Evolutionary conservation across 2,113 vertebrate genomes (phyloP).

Genomic region (Dissostichus mawsoni): DNA sequence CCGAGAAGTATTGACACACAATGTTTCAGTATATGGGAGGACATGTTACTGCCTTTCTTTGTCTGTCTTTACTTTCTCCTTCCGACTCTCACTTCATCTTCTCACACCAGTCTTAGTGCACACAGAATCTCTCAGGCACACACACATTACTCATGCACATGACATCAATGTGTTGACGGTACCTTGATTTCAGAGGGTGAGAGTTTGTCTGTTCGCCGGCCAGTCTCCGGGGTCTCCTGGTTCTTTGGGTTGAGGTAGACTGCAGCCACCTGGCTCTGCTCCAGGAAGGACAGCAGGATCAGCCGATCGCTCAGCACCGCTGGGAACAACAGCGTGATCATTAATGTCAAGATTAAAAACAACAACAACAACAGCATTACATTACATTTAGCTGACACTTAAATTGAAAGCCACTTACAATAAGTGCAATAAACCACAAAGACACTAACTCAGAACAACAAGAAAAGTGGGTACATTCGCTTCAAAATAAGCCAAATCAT

Average conservation of each 20-base stretch:
- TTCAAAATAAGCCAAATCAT: no score
- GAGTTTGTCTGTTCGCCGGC: constrained; percentile 85
- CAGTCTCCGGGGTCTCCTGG: constrained; percentile 84
- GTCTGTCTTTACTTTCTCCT: not conserved
- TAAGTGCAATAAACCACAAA: no score
- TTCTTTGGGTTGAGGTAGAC: constrained; percentile 90
- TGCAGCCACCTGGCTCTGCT: constrained; percentile 90
- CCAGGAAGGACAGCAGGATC: constrained; percentile 93
- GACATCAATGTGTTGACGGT: constrained; percentile 50
- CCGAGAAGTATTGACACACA: no score
- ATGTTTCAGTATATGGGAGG: not conserved
- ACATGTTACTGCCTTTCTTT: not conserved
- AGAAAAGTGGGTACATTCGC: no score
- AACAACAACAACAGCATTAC: not conserved
- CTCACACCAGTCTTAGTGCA: not conserved
- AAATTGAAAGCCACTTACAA: no score
- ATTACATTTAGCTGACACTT: no score
- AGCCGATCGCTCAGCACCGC: constrained; percentile 91
- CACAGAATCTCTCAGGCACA: not conserved
- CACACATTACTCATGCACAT: not conserved
- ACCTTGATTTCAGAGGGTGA: constrained; percentile 93
- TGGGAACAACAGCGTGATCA: constrained; percentile 74
- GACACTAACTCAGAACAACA: no score
- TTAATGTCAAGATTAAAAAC: constrained; percentile 11
- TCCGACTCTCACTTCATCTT: not conserved